Conservation (phyloP, 2,113 vertebrate species). For the Phoenicopterus ruber region DNA sequence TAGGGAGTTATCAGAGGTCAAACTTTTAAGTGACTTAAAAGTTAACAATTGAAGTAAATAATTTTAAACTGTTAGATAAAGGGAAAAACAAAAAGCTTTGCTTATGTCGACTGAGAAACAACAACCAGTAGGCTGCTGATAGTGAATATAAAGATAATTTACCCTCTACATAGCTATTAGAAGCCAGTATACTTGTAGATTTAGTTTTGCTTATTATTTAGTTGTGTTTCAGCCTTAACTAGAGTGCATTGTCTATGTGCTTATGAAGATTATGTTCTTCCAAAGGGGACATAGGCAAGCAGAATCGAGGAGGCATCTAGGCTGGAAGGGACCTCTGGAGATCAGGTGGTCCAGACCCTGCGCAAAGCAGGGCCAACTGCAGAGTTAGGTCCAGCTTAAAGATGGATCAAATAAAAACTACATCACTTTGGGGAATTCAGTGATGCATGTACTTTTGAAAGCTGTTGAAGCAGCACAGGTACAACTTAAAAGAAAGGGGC, state of each 20-base stretch:
- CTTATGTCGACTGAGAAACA: neutral
- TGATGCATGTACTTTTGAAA: neutral
- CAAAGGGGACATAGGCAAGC: neutral
- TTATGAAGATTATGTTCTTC: neutral
- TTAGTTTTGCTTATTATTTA: neutral
- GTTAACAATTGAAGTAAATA: neutral
- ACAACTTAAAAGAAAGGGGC: neutral
- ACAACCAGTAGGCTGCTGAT: neutral
- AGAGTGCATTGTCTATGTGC: fast-evolving
- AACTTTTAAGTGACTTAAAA: neutral
- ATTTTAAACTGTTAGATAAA: neutral
- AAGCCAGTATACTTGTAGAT: neutral
- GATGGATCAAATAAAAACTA: neutral
- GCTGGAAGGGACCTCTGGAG: neutral
- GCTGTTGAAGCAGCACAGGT: neutral
- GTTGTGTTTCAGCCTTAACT: neutral
- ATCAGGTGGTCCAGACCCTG: neutral
- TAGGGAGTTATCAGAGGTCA: neutral
- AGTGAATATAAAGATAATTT: neutral
- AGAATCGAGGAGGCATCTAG: neutral
- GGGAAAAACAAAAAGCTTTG: neutral
- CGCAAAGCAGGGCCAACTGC: neutral
- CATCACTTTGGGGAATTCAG: neutral
- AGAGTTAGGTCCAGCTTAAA: neutral
- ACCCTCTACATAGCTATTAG: neutral